Base-by-base conservation (phyloP, 2,113 vertebrate genomes). In the Sinocyclocheilus anophthalmus region DNA sequence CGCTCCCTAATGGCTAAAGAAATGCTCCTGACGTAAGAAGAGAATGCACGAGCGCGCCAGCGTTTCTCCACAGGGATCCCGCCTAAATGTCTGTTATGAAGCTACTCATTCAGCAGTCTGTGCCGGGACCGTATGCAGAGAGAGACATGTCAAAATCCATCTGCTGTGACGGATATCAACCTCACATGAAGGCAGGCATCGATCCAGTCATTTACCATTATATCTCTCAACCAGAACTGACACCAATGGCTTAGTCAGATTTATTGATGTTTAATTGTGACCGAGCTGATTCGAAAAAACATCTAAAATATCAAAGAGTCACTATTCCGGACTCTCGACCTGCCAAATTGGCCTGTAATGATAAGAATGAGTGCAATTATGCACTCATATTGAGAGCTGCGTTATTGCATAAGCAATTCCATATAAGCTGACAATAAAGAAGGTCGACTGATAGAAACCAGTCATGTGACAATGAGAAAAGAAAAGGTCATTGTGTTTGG, bases 181-280 rank as follows among this genome's bases (percentile, higher is more conserved):
- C 70, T 33, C 55, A 75, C 18, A 76, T 70, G 39, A 57, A 37
- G 79, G 55, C 18, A 59, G 50, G 20, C n/a, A 50, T 45, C 50
- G 70, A 55, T 65, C 55, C 59, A 76, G 26, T 37, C 80, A 69
- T 69, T 82, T 65, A 50, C 33, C 10, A 65, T 70, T 69, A 72
- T 33, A 69, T 75, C 76, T 86, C 69, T 78, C 79, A 84, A 39
- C 9, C n/a, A 83, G 72, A 50, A 55, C 67, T 75, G 70, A 48
- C 80, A 82, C 61, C 67, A 55, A 50, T 55, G 57, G n/a, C 45
- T 63, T 55, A 16, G 18, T 50, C 75, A 61, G 75, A 50, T 39
- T 42, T 45, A 84, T 88, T 79, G 76, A 88, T 57, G 76, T 86
- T 88, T 82, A 69, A 82, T 82, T 76, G 76, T 81, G 81, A 78